Evolutionary conservation across 2,888 invertebrate genomes (phyloP).

Genomic region (Coenonympha arcania): DNA sequence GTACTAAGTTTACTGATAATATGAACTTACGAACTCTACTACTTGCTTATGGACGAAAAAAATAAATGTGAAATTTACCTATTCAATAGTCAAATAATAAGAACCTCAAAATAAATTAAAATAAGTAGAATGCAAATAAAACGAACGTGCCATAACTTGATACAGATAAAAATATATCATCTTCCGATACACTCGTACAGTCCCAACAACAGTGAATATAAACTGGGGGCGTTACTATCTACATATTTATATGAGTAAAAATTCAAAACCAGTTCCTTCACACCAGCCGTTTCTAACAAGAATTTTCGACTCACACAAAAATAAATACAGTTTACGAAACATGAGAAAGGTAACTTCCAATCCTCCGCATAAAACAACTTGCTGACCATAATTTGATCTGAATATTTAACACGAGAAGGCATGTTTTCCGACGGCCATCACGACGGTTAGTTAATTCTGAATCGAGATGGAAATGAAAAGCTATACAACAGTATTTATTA

Average conservation of each 20-base stretch:
- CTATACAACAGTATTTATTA: conserved; percentile 67
- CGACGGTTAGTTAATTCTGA: conserved; percentile 47
- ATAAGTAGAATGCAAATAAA: conserved; percentile 23
- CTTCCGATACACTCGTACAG: conserved; percentile 44
- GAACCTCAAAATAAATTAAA: conserved; percentile 1
- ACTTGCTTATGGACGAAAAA: too few relatives aligned
- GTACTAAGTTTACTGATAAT: too few relatives aligned
- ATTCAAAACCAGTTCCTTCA: conserved; percentile 62
- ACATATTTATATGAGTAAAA: conserved; percentile 64
- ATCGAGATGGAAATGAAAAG: conserved; percentile 52
- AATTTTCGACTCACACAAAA: conserved; percentile 68
- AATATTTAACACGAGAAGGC: conserved; percentile 46
- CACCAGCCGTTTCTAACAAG: conserved; percentile 67
- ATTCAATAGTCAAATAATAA: too few relatives aligned
- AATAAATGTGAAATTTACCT: too few relatives aligned
- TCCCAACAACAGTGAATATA: conserved; percentile 48
- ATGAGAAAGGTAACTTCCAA: conserved; percentile 57
- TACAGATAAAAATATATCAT: conserved; percentile 49
- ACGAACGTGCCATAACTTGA: conserved; percentile 31
- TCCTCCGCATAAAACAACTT: conserved; percentile 40
- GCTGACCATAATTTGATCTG: conserved; percentile 46
- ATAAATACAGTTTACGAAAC: conserved; percentile 70
- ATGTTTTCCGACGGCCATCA: conserved; percentile 42
- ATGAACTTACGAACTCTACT: too few relatives aligned
- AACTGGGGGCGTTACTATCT: conserved; percentile 64